Evolutionary conservation across 2,888 invertebrate genomes (phyloP).

Genomic region (Pasiphila rectangulata): DNA sequence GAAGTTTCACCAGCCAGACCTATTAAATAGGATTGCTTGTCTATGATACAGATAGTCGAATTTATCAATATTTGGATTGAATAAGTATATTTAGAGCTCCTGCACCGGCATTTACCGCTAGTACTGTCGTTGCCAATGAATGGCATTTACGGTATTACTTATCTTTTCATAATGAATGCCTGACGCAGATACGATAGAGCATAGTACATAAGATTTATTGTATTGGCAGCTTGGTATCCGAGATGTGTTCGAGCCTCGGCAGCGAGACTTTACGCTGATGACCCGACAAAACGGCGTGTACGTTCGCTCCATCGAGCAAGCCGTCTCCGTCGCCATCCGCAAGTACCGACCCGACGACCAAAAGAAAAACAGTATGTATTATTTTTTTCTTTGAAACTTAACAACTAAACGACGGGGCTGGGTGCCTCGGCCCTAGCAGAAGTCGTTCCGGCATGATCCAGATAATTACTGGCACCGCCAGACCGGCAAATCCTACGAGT

Average conservation of each 20-base stretch:
- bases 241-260: slow-evolving; percentile 89
- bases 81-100: no score
- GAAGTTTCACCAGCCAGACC: neutral
- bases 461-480: slow-evolving; percentile 51
- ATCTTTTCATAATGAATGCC: no score
- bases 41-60: no score
- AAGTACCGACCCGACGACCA: slow-evolving; percentile 84
- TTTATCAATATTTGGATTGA: no score
- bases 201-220: neutral
- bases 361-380: slow-evolving; percentile 74
- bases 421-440: slow-evolving; percentile 27
- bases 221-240: slow-evolving; percentile 84
- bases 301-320: slow-evolving; percentile 91
- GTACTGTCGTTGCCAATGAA: no score
- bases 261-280: slow-evolving; percentile 89
- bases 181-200: neutral
- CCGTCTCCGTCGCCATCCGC: slow-evolving; percentile 90
- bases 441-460: slow-evolving; percentile 62
- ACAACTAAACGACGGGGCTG: slow-evolving; percentile 28
- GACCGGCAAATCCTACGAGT: slow-evolving; percentile 21
- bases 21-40: neutral
- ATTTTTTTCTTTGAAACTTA: neutral
- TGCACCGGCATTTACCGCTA: no score
- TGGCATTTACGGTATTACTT: no score
- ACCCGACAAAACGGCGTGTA: slow-evolving; percentile 88